Conservation (phyloP, 2,113 vertebrate species). For the Melierax canorus region DNA sequence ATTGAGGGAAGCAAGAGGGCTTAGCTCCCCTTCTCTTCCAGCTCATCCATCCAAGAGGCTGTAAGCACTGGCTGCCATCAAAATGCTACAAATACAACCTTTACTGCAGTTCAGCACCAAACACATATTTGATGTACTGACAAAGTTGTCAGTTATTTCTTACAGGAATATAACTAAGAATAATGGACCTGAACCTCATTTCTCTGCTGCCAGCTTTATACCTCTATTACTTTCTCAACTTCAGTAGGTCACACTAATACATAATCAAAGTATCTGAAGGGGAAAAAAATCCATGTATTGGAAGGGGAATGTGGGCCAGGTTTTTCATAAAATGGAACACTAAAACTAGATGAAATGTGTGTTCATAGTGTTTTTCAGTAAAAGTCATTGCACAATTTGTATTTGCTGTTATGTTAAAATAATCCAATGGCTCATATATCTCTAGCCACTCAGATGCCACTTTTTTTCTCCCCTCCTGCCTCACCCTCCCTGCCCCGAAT, state of each 20-base stretch:
- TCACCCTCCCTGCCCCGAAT: fast-evolving
- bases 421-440: background rate
- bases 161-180: background rate
- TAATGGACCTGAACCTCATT: background rate
- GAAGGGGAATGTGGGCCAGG: background rate
- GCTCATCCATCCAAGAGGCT: background rate
- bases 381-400: background rate
- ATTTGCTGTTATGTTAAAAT: background rate
- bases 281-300: background rate
- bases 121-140: background rate
- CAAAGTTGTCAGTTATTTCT: background rate
- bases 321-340: background rate
- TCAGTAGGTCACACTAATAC: background rate
- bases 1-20: background rate
- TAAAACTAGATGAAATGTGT: background rate
- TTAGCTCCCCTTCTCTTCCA: background rate
- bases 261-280: background rate
- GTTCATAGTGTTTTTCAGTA: background rate
- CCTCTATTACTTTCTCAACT: background rate
- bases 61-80: background rate
- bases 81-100: background rate
- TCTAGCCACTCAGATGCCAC: background rate
- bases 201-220: background rate
- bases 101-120: background rate
- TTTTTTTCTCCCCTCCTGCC: fast-evolving